Evolutionary conservation across 2,113 vertebrate genomes (phyloP).

Genomic region (Erythrocercus mccallii): DNA sequence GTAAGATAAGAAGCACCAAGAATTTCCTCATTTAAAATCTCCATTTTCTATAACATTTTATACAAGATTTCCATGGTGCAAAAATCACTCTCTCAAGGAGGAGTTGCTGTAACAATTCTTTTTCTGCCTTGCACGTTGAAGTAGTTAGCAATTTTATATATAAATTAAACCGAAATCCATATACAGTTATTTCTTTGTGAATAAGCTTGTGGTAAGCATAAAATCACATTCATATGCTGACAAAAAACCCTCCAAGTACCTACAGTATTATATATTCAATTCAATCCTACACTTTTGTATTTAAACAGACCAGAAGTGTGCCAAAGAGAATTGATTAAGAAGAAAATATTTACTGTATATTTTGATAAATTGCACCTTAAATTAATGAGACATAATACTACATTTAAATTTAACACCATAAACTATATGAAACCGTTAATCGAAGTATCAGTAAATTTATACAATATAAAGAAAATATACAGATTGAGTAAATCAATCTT

Average conservation of each 20-base stretch:
- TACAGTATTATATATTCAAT: not conserved
- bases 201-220: constrained; percentile 46
- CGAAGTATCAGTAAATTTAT: constrained; percentile 45
- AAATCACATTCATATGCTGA: constrained; percentile 13
- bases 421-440: not conserved
- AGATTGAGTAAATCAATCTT: constrained; percentile 13
- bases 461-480: constrained; percentile 32
- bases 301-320: constrained; percentile 57
- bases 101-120: not conserved
- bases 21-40: constrained; percentile 10
- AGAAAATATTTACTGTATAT: constrained; percentile 21
- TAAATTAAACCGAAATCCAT: constrained; percentile 49
- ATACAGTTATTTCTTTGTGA: constrained; percentile 50
- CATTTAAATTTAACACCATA: constrained; percentile 43
- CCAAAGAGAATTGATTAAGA: constrained; percentile 68
- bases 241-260: not conserved
- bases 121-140: constrained; percentile 37
- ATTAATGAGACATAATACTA: constrained; percentile 30
- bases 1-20: not conserved
- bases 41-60: constrained; percentile 5
- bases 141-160: constrained; percentile 31
- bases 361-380: constrained; percentile 60
- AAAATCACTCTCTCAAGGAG: constrained; percentile 21
- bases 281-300: constrained; percentile 47
- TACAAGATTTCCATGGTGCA: constrained; percentile 30